Evolutionary conservation across 1,140 invertebrate species (phyloP).

Genomic region (Caenorhabditis brenneri): DNA sequence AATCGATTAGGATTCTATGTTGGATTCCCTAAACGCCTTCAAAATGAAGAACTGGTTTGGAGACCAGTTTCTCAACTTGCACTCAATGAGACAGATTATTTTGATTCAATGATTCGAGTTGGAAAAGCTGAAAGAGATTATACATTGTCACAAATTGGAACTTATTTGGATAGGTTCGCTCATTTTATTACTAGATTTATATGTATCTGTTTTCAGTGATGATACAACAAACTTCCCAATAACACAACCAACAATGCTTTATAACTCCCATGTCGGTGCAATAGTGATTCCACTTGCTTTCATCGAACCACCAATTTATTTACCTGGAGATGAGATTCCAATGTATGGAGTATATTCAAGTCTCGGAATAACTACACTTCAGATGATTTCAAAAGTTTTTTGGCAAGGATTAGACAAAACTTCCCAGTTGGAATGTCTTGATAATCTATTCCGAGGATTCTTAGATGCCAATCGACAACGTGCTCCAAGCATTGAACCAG

Average conservation of each 20-base stretch:
- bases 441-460: conserved; percentile 4
- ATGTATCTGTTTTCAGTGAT: neutral
- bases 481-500: neutral
- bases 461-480: conserved; percentile 20
- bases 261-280: conserved; percentile 17
- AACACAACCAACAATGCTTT: conserved; percentile 24
- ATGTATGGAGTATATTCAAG: conserved; percentile 42
- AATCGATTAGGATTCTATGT: conserved; percentile 41
- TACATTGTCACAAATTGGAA: conserved; percentile 43
- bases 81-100: conserved; percentile 49
- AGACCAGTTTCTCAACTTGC: conserved; percentile 30
- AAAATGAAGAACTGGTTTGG: conserved; percentile 47
- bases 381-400: conserved; percentile 44
- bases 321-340: conserved; percentile 37
- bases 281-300: conserved; percentile 40
- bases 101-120: conserved; percentile 38
- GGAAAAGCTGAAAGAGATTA: conserved; percentile 50
- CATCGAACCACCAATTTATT: conserved; percentile 25
- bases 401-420: conserved; percentile 21
- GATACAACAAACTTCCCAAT: conserved; percentile 7
- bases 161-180: conserved; percentile 43
- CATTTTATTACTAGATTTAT: too few relatives aligned
- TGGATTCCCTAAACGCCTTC: conserved; percentile 41
- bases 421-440: conserved; percentile 10
- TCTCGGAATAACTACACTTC: conserved; percentile 28